Percentiles rank a stretch among this genome's conserved stretches.
Evolutionary conservation across 2,888 invertebrate genomes (phyloP).

Genomic region (Machimus atricapillus): DNA sequence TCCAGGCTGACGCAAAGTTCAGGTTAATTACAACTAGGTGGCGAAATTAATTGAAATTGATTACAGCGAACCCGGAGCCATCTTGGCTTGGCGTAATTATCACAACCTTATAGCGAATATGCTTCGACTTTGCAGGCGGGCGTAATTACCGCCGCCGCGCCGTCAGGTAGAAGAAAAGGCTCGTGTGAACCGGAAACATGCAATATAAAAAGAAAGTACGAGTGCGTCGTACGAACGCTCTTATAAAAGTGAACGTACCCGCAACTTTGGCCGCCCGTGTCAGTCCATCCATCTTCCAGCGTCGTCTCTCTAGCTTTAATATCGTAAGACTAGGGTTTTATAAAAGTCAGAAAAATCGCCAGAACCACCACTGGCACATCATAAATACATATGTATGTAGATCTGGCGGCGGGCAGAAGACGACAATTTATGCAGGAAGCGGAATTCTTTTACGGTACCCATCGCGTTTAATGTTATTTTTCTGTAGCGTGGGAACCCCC

Average conservation of each 20-base stretch:
- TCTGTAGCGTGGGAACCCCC: slow-evolving; percentile 37
- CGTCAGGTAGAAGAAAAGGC: neutral
- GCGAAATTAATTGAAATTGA: slow-evolving; percentile 47
- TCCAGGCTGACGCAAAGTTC: slow-evolving; percentile 12
- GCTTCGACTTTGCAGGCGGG: slow-evolving; percentile 35
- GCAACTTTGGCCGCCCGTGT: neutral
- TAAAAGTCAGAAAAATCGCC: neutral
- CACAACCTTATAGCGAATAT: slow-evolving; percentile 42
- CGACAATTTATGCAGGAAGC: slow-evolving; percentile 47
- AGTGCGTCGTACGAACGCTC: slow-evolving; percentile 9
- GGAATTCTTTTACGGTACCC: slow-evolving; percentile 46
- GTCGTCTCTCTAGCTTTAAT: neutral
- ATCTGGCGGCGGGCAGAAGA: neutral
- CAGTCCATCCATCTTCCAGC: slow-evolving; percentile 26
- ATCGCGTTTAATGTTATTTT: slow-evolving; percentile 39
- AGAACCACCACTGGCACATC: neutral
- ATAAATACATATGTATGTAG: neutral
- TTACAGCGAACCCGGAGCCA: slow-evolving; percentile 44
- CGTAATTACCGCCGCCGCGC: neutral
- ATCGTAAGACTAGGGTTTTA: neutral
- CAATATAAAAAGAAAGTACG: slow-evolving; percentile 39
- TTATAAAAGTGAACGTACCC: slow-evolving; percentile 25
- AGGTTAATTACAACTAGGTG: slow-evolving; percentile 29
- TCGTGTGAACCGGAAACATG: slow-evolving; percentile 43
- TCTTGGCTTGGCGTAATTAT: slow-evolving; percentile 44